Evolutionary conservation across 2,113 vertebrate genomes (phyloP).

Genomic region (Centropus bengalensis): DNA sequence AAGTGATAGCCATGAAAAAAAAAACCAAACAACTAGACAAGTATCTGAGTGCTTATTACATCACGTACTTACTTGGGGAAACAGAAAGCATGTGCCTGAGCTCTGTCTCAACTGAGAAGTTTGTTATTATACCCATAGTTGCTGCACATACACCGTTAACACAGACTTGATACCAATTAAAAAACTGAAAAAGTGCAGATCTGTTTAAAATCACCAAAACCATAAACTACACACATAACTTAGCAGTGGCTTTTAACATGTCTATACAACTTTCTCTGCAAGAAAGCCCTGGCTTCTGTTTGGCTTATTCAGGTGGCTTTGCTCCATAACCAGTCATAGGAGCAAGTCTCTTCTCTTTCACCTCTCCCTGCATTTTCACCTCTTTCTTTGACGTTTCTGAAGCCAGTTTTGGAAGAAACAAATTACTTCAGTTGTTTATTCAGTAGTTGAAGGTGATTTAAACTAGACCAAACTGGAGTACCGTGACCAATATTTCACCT

Average conservation of each 20-base stretch:
- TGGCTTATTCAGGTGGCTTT: background rate
- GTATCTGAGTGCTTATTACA: background rate
- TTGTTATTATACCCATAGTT: background rate
- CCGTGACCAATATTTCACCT: background rate
- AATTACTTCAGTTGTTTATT: background rate
- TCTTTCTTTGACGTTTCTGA: background rate
- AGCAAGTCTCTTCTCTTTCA: background rate
- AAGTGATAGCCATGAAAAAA: background rate
- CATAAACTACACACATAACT: background rate
- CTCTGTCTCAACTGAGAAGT: background rate
- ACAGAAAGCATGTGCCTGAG: background rate
- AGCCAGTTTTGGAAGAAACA: background rate
- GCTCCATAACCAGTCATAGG: background rate
- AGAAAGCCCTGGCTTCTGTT: background rate
- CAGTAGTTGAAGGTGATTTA: background rate
- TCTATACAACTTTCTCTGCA: background rate
- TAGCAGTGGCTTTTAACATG: background rate
- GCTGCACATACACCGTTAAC: background rate
- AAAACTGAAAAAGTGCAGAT: background rate
- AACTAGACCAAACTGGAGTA: background rate
- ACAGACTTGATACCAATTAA: accelerated
- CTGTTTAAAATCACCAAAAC: background rate
- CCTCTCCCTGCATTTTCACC: background rate
- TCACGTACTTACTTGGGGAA: background rate
- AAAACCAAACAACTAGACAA: background rate